These are phyloP conservation scores for Pachyramphus minor DNA, from an alignment of 2,113 vertebrate species.

Conservation along the genomic window DNA sequence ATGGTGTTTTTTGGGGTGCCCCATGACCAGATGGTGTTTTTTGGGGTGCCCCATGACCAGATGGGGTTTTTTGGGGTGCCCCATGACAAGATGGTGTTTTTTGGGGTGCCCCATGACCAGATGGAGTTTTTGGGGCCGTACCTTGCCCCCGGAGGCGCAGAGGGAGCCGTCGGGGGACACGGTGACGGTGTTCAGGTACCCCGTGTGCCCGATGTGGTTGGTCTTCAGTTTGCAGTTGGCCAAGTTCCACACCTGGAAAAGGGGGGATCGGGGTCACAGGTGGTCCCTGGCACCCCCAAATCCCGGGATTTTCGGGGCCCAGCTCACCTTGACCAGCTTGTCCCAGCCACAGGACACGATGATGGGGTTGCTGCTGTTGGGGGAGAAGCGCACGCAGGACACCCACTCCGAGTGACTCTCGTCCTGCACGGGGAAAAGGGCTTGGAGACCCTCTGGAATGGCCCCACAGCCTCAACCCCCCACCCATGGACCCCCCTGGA, in stretches of 20 bases:
- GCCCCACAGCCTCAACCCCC: no score
- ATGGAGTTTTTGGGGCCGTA: not conserved
- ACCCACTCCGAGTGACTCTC: constrained; percentile 94
- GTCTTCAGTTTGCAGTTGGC: constrained; percentile 99
- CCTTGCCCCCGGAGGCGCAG: constrained; percentile 96
- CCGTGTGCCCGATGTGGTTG: constrained; percentile 94
- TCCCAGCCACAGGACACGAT: constrained; percentile 99
- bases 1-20: no score
- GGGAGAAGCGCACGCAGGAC: constrained; percentile 94
- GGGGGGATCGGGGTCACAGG: not conserved
- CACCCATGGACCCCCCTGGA: no score
- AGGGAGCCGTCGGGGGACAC: constrained; percentile 95
- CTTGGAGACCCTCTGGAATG: not conserved
- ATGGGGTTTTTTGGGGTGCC: no score
- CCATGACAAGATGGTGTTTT: no score
- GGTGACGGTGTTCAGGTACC: constrained; percentile 92
- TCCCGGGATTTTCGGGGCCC: rapidly evolving
- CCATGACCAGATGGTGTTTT: no score
- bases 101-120: no score
- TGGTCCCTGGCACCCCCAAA: not conserved
- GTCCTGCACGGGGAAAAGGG: constrained; percentile 70
- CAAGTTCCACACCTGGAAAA: constrained; percentile 89
- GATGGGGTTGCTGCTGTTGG: constrained; percentile 98
- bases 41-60: no score
- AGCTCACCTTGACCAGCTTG: constrained; percentile 92